Base-by-base conservation (phyloP, 92 coral and sea anemone species). In the Epizoanthus ramosus region DNA sequence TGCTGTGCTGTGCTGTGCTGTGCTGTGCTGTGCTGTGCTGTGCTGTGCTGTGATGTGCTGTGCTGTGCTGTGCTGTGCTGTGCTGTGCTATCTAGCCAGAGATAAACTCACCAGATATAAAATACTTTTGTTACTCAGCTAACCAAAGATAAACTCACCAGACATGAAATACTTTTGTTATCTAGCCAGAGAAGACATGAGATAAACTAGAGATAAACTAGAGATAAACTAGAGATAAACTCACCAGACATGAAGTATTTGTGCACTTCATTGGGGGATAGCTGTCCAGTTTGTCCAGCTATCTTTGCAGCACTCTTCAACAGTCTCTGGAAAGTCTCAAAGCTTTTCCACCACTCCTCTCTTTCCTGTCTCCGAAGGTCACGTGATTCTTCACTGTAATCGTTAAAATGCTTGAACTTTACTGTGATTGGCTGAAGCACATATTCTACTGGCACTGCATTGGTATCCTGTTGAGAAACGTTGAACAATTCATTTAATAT, bases 361-460 rank as follows among this genome's bases (percentile, higher is more conserved):
- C 94, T 87, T 31, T 90, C 85, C 24, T 56, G 68, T 52, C 71
- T 80, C 84, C 91, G 74, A 6, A 68, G 63, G 59, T 91, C 92
- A 60, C 79, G 71, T 43, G 81, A 75, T 31, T 63, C 92, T 66
- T 88, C 94, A 7, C 92, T 85, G 73, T 91, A 88, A 63, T 93
- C 97, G 69, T 74, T 91, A 87, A 73, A 93, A 60, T 91, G 75
- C 17, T 73, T 90, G 31, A 91, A 77, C 59, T 74, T 89, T 64
- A 90, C 57, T 2, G 97, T 93, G 35, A 93, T 87, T 16, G 97
- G 97, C 81, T 93, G 97, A 63, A 93, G 97, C 15, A 93, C 94
- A 65, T 93, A 93, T 72, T 93, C 97, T 1, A 83, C 68, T 0
- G 97, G 97, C 37, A 91, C 63, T 21, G 97, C 89, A 72, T 93